Conservation (phyloP, 2,797 vertebrate species). For the Sebastes alutus region DNA sequence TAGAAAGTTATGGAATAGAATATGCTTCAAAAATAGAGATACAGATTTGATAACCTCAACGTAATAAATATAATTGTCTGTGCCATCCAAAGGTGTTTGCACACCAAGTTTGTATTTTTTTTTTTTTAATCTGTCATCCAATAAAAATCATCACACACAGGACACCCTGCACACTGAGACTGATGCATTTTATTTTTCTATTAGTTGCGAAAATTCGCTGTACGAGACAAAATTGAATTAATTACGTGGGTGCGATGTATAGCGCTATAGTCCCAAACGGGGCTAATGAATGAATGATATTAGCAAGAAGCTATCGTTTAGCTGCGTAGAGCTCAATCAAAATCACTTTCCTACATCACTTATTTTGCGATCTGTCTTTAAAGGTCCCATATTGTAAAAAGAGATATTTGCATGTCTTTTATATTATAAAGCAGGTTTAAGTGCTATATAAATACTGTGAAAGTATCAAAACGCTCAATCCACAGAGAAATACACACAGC, state of each 20-base stretch:
- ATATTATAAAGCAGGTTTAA: too few relatives aligned
- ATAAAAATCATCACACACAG: neutral
- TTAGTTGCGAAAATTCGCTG: neutral
- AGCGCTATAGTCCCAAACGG: neutral
- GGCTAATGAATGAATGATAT: neutral
- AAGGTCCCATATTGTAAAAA: too few relatives aligned
- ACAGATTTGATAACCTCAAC: neutral
- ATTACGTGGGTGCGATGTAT: neutral
- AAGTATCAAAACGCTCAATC: too few relatives aligned
- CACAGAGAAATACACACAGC: too few relatives aligned
- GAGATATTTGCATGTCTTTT: too few relatives aligned
- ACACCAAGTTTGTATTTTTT: neutral
- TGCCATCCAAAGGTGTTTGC: neutral
- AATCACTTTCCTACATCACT: neutral
- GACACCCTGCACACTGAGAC: fast-evolving
- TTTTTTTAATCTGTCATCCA: neutral
- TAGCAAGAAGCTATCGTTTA: neutral
- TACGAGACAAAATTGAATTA: neutral
- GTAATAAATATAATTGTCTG: neutral
- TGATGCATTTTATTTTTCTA: neutral
- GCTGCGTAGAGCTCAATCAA: neutral
- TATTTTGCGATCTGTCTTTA: neutral
- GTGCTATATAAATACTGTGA: too few relatives aligned
- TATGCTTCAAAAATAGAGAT: neutral
- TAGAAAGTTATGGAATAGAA: neutral